Evolutionary conservation across 1,140 invertebrate genomes (phyloP), one percentile per base, ranked within the genome.

Genomic region (Panagrolaimus sp.): DNA sequence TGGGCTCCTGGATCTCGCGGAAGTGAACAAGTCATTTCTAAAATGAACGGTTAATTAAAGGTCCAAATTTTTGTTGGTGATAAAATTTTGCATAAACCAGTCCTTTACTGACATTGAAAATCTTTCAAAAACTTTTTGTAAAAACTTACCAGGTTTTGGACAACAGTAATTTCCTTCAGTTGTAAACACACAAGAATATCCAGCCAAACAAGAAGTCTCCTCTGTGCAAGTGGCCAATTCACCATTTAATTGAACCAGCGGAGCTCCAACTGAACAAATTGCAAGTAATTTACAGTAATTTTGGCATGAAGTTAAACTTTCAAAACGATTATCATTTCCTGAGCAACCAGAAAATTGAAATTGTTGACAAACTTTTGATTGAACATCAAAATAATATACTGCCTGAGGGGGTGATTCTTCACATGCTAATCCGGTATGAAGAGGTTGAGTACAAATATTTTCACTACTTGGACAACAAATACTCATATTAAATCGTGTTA

Each of bases 311-410:
- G 17, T 44, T 14, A 44, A 45, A 26, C 38, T 69, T 17, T 71
- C 69, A 62, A 71, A 71, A 1, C 69, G 9, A 67, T 71, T 71
- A 26, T 71, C 69, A 44, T 71, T 71, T 48, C 69, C 69, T 1
- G 46, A 48, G 43, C 69, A 71, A 6, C 69, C 69, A 44, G 65
- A 48, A 47, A 48, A 71, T 9, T 38, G 43, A 43, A 71, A 71
- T 28, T 43, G 15, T 48, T 48, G 45, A 38, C 69, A 71, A 10
- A 32, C 55, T 52, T 63, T 69, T n/a, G 46, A 44, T 69, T 68
- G 43, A 4, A 44, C 46, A 58, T 71, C 69, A 32, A 68, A 71
- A n/a, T 55, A 71, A 24, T 67, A 71, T 9, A 21, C 44, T 14
- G 69, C 43, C 38, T 69, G 66, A n/a, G 45, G 65, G n/a, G 69